Conservation (phyloP, 1,140 invertebrate species). For the Ylistrum balloti region DNA sequence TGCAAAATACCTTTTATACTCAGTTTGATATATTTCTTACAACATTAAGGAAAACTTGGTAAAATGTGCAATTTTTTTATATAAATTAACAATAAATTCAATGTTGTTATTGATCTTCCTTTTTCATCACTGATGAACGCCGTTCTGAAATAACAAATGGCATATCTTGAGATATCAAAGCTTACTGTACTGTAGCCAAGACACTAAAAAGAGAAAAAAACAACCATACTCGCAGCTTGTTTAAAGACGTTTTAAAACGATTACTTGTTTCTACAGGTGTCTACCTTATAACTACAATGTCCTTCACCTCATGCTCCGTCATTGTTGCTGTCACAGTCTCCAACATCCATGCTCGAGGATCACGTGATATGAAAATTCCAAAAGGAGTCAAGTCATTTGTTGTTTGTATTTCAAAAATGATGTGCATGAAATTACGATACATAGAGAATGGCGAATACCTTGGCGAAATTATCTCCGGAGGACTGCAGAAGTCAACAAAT, state of each 20-base stretch:
- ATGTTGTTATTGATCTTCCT: too few relatives aligned
- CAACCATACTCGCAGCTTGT: too few relatives aligned
- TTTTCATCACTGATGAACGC: too few relatives aligned
- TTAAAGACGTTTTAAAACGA: neutral
- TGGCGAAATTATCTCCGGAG: slow-evolving; percentile 3
- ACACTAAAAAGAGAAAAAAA: too few relatives aligned
- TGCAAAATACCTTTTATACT: too few relatives aligned
- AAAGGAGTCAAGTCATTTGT: slow-evolving; percentile 51
- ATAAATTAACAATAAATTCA: too few relatives aligned
- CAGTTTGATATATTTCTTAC: too few relatives aligned
- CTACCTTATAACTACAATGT: slow-evolving; percentile 82
- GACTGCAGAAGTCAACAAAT: slow-evolving; percentile 13
- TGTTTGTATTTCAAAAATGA: slow-evolving; percentile 46
- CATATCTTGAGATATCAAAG: too few relatives aligned
- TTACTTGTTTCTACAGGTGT: slow-evolving; percentile 75
- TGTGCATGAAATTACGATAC: slow-evolving; percentile 55
- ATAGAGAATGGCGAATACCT: slow-evolving; percentile 40
- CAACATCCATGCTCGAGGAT: slow-evolving; percentile 61
- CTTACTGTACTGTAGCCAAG: too few relatives aligned
- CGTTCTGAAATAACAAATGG: too few relatives aligned
- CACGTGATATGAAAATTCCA: slow-evolving; percentile 55
- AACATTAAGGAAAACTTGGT: too few relatives aligned
- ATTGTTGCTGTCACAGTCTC: slow-evolving; percentile 80
- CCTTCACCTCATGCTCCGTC: slow-evolving; percentile 81
- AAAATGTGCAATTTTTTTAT: too few relatives aligned